These are phyloP conservation scores for Drosophila bunnanda DNA, from an alignment of 2,888 invertebrate species.

Conservation along the genomic window DNA sequence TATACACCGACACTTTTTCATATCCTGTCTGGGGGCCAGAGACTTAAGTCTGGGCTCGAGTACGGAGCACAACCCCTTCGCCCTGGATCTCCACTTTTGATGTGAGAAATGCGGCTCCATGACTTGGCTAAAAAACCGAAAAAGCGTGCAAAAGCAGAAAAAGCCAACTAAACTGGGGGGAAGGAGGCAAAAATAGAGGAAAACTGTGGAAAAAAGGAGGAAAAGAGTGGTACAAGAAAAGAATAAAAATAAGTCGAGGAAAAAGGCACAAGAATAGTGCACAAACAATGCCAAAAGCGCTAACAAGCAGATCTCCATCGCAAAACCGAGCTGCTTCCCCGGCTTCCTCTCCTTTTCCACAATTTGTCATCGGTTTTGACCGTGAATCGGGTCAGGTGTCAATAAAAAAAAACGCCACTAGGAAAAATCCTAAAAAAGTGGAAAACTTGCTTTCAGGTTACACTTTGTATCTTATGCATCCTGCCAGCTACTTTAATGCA, in stretches of 20 bases:
- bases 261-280: constrained; percentile 35
- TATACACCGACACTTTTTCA: constrained; percentile 79
- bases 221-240: neutral
- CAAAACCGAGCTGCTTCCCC: neutral
- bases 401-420: constrained; percentile 33
- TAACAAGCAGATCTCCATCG: constrained; percentile 42
- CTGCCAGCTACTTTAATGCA: constrained; percentile 79
- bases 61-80: constrained; percentile 45
- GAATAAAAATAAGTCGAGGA: too few species aligned
- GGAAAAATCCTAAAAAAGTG: constrained; percentile 5
- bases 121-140: constrained; percentile 74
- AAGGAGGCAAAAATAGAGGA: constrained; percentile 49
- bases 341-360: constrained; percentile 33
- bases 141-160: constrained; percentile 68
- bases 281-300: constrained; percentile 60
- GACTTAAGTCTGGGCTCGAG: constrained; percentile 26
- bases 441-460: constrained; percentile 41
- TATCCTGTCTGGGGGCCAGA: constrained; percentile 71
- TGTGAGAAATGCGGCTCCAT: constrained; percentile 73
- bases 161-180: constrained; percentile 64
- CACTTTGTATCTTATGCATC: constrained; percentile 53
- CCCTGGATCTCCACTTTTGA: constrained; percentile 13
- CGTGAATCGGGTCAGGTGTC: constrained; percentile 78
- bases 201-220: too few species aligned
- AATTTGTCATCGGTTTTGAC: constrained; percentile 72